These are phyloP conservation scores for Mastomys coucha DNA, from an alignment of 2,113 vertebrate genomes.

Conservation along the genomic window DNA sequence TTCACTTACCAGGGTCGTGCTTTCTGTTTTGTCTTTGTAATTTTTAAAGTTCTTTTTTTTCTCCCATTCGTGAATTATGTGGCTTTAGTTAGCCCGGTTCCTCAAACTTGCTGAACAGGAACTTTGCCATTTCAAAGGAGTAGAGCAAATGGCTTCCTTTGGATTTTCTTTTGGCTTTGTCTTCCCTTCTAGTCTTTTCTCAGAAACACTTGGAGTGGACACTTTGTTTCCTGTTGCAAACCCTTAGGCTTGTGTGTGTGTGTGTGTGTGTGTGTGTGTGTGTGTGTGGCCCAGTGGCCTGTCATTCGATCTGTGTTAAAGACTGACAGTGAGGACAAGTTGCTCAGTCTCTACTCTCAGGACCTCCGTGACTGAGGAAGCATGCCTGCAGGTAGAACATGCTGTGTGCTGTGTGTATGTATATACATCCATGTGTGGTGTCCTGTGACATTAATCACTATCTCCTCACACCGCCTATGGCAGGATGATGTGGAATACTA, in stretches of 20 bases:
- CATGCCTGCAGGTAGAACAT: background rate
- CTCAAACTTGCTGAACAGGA: constrained; percentile 48
- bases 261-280: no score
- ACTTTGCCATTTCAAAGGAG: background rate
- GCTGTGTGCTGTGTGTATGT: accelerated
- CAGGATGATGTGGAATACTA: background rate
- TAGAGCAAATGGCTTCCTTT: background rate
- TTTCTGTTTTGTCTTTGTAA: background rate
- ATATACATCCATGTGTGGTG: background rate
- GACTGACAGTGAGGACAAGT: accelerated
- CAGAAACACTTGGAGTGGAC: background rate
- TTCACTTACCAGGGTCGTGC: background rate
- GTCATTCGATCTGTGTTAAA: background rate
- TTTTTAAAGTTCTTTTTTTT: background rate
- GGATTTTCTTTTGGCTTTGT: constrained; percentile 32
- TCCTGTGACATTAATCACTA: background rate
- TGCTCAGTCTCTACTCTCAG: background rate
- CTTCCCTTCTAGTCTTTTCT: constrained; percentile 31
- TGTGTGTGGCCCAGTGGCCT: no score
- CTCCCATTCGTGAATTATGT: constrained; percentile 43
- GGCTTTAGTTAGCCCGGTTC: background rate
- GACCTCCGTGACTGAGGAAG: background rate
- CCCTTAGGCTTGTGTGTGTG: background rate
- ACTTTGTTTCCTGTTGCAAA: background rate
- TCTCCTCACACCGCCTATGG: background rate